Evolutionary conservation across 2,888 invertebrate species (phyloP).

Genomic region (Macropis europaea): DNA sequence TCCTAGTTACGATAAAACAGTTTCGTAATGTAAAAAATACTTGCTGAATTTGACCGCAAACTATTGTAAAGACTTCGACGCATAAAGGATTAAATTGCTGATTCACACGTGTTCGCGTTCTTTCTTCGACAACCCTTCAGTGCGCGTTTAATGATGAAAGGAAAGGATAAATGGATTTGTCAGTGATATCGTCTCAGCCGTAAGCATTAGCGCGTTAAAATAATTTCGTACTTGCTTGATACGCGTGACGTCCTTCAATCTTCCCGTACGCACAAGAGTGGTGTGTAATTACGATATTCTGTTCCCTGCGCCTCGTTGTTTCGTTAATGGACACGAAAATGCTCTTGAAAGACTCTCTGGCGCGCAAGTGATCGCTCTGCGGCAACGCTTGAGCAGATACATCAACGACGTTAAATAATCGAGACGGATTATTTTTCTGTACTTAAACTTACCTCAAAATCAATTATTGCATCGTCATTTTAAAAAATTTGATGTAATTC

Average conservation of each 20-base stretch:
- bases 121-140: no score
- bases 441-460: background rate
- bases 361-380: slow-evolving; percentile 5
- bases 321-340: slow-evolving; percentile 44
- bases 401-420: background rate
- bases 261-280: slow-evolving; percentile 28
- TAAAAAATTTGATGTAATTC: background rate
- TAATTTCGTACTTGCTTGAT: slow-evolving; percentile 30
- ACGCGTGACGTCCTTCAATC: slow-evolving; percentile 39
- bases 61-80: no score
- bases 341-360: slow-evolving; percentile 16
- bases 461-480: background rate
- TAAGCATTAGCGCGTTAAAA: slow-evolving; percentile 24
- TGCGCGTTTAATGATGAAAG: no score
- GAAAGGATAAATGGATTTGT: slow-evolving; percentile 27
- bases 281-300: slow-evolving; percentile 42
- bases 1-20: no score
- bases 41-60: no score
- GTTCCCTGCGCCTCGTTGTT: slow-evolving; percentile 8
- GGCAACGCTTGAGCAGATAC: no score
- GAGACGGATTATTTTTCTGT: background rate
- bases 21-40: no score
- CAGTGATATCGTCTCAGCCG: slow-evolving; percentile 19
- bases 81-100: no score
- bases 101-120: no score